Evolutionary conservation across 2,888 invertebrate genomes (phyloP).

Genomic region (Parthenolecanium corni): DNA sequence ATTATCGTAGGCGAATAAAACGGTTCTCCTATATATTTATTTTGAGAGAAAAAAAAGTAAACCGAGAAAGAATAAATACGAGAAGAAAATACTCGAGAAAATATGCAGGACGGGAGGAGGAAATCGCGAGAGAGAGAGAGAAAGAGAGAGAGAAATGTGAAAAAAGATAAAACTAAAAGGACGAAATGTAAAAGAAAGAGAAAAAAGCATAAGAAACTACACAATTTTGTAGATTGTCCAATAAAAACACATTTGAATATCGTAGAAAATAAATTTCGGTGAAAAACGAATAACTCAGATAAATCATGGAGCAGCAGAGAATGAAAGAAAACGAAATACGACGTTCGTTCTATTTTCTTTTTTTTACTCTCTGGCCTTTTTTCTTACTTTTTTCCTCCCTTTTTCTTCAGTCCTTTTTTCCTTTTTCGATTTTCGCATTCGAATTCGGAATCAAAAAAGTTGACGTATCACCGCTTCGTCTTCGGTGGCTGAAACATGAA

Average conservation of each 20-base stretch:
- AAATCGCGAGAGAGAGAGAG: background rate
- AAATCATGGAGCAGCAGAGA: conserved; percentile 7
- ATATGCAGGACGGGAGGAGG: background rate
- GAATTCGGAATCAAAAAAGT: no score
- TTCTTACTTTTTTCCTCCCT: no score
- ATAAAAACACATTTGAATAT: conserved; percentile 27
- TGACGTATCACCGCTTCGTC: no score
- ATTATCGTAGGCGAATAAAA: conserved; percentile 16
- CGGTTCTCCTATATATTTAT: conserved; percentile 4
- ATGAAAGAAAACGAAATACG: conserved; percentile 16
- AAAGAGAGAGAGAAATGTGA: background rate
- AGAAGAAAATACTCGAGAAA: background rate
- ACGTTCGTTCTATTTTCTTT: conserved; percentile 5
- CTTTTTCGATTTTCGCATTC: no score
- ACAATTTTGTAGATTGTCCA: conserved; percentile 26
- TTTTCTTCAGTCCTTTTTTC: no score
- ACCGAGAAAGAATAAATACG: background rate
- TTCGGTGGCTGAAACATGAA: no score
- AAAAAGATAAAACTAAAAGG: background rate
- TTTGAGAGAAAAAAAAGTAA: background rate
- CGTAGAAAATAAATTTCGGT: conserved; percentile 16
- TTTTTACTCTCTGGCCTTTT: background rate
- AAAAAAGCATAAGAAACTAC: background rate
- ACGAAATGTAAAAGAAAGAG: background rate
- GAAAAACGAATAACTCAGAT: conserved; percentile 5